A percentile compares a stretch with the other conserved stretches of the same genome.
Evolutionary conservation across 2,113 vertebrate genomes (phyloP).

Genomic region (Riparia riparia): DNA sequence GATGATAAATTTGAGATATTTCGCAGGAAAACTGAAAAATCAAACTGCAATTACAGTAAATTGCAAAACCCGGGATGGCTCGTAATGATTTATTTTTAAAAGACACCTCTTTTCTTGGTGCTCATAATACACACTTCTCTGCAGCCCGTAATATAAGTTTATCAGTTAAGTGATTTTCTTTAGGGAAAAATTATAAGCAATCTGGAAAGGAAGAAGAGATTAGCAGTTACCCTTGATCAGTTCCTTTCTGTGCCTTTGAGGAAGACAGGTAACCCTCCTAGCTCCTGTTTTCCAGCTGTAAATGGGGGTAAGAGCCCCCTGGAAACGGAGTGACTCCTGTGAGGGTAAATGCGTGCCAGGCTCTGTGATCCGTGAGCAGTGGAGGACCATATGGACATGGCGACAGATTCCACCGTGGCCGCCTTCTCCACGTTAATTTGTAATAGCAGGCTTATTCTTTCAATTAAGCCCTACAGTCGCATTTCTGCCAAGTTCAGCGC

Average conservation of each 20-base stretch:
- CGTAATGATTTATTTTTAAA: constrained; percentile 13
- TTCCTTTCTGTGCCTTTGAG: neutral
- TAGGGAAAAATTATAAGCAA: constrained; percentile 39
- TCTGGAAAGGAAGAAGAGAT: constrained; percentile 14
- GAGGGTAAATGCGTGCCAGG: neutral
- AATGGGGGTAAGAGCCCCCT: neutral
- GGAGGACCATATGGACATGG: constrained; percentile 16
- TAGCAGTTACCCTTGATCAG: neutral
- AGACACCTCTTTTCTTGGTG: neutral
- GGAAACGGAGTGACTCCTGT: neutral
- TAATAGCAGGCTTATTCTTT: constrained; percentile 53
- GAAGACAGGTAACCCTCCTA: neutral
- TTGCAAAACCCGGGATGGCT: neutral
- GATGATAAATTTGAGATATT: neutral
- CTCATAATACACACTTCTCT: neutral
- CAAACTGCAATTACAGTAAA: constrained; percentile 36
- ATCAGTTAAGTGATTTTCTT: constrained; percentile 21
- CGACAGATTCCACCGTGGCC: constrained; percentile 9
- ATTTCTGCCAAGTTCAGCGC: constrained; percentile 58
- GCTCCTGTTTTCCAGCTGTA: constrained; percentile 45
- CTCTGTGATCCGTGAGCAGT: constrained; percentile 10
- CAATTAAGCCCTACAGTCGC: constrained; percentile 37
- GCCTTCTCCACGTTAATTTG: constrained; percentile 53
- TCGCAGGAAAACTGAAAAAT: constrained; percentile 34
- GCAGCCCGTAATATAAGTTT: neutral